phyloP scores from a whole-genome alignment of 2,888 invertebrate genomes.

The Melipona beecheii region DNA sequence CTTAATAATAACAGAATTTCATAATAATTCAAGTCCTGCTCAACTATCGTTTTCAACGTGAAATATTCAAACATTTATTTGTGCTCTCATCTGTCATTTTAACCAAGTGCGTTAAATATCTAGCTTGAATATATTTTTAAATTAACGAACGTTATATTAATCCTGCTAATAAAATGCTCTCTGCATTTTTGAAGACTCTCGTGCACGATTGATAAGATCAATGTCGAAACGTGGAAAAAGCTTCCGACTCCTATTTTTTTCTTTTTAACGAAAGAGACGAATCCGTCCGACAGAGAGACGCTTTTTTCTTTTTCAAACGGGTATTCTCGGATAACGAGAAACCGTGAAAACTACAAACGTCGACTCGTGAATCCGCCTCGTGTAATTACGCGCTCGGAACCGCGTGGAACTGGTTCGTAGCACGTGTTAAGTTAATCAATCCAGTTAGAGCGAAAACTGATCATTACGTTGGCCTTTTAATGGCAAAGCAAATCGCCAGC shows the following conservation, averaged over 20 bases:
- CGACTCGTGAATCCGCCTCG: conserved; percentile 45
- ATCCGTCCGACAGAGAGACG: conserved; percentile 2
- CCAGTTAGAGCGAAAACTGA: conserved; percentile 57
- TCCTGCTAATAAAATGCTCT: not conserved
- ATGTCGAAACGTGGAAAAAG: not conserved
- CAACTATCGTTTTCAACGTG: too few species aligned
- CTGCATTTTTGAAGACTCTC: not conserved
- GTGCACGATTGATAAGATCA: not conserved
- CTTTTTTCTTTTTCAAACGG: conserved; percentile 17
- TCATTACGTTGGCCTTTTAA: conserved; percentile 41
- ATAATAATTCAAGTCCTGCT: too few species aligned
- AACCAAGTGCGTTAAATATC: too few species aligned
- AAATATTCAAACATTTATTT: too few species aligned
- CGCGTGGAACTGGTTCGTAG: conserved; percentile 44
- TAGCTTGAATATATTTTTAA: too few species aligned
- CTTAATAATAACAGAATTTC: too few species aligned
- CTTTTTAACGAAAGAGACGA: not conserved
- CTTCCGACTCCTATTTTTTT: not conserved
- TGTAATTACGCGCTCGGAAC: conserved; percentile 57
- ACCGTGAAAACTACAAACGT: conserved; percentile 44
- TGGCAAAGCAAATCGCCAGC: conserved; percentile 20
- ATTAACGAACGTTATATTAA: too few species aligned
- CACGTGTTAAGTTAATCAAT: conserved; percentile 67
- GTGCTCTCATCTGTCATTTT: too few species aligned
- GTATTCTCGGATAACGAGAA: conserved; percentile 19